Percentiles rank a stretch among this genome's conserved stretches.
phyloP scores from a whole-genome alignment of 1,140 invertebrate genomes.

The Cyclargus thomasi region DNA sequence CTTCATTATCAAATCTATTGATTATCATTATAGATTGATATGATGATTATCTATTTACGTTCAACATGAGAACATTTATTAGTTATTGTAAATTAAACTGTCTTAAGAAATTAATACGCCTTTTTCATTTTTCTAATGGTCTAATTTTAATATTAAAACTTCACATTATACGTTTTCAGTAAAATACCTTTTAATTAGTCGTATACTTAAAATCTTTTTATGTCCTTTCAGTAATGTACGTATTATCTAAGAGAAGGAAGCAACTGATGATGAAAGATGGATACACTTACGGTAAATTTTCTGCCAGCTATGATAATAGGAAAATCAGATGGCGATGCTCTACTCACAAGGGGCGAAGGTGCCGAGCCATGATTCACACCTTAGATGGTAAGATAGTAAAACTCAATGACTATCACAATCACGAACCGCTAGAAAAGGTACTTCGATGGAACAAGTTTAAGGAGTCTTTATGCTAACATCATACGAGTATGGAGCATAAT shows the following conservation, averaged over 20 bases:
- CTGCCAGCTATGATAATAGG: neutral
- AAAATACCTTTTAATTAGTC: too few species aligned
- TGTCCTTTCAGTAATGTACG: conserved; percentile 12
- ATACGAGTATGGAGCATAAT: too few species aligned
- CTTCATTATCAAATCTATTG: too few species aligned
- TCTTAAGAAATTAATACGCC: too few species aligned
- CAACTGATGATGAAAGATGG: conserved; percentile 16
- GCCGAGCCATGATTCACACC: conserved; percentile 26
- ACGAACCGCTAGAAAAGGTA: conserved; percentile 13
- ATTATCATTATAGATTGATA: too few species aligned
- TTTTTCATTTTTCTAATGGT: too few species aligned
- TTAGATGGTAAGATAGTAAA: conserved; percentile 25
- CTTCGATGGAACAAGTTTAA: too few species aligned
- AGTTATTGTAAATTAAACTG: neutral
- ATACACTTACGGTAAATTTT: conserved; percentile 18
- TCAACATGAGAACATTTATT: too few species aligned
- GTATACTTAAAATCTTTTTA: neutral
- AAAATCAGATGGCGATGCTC: conserved; percentile 40
- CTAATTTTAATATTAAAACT: too few species aligned
- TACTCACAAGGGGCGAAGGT: conserved; percentile 31
- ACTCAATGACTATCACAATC: conserved; percentile 23
- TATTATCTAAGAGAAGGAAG: conserved; percentile 17
- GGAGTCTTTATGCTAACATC: too few species aligned
- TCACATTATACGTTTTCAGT: too few species aligned
- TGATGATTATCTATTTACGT: too few species aligned